Evolutionary conservation across 2,797 vertebrate species (phyloP), one percentile per base, ranked within the genome.

Genomic region (Lepus townsendii): DNA sequence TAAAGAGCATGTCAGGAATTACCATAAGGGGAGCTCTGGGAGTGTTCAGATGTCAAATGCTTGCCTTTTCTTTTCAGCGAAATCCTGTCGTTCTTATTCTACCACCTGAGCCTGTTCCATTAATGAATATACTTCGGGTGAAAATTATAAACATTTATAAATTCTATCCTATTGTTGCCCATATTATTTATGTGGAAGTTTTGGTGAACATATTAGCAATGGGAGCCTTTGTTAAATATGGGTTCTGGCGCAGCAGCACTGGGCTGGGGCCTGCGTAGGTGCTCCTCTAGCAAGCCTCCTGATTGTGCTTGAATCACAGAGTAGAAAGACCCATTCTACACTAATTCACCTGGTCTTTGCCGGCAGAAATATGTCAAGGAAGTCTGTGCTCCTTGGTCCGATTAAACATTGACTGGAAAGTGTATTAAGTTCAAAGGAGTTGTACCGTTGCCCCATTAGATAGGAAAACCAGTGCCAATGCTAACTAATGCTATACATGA

Each of bases 391-490:
- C 62, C 89, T 54, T 72, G 50, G 12, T 42, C 5, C 32, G 17
- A 60, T 26, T 92, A 17, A 78, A 72, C 54, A 80, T 24, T 32
- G 66, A 94, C 57, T 30, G 73, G 32, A 77, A 52, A 80, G 52
- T 83, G 19, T 54, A 38, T 24, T 54, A 54, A 93, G 91, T 72
- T 93, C 83, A 89, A 7, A 35, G 63, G 35, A 68, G 16, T 69
- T 73, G 13, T 88, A 89, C 14, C 52, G 2, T 83, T 47, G 30
- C n/a, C 38, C 17, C 47, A 12, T 11, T 75, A 52, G 19, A 32
- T 54, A 35, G 32, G 80, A 92, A 94, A 91, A 71, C 42, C 94
- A 87, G 38, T 80, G 62, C n/a, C 62, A 30, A 77, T 89, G 93
- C 57, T 88, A 69, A 83, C 57, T 47, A 83, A 30, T 14, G 30